Conservation (phyloP, 2,113 vertebrate species). For the Orcinus orca region DNA sequence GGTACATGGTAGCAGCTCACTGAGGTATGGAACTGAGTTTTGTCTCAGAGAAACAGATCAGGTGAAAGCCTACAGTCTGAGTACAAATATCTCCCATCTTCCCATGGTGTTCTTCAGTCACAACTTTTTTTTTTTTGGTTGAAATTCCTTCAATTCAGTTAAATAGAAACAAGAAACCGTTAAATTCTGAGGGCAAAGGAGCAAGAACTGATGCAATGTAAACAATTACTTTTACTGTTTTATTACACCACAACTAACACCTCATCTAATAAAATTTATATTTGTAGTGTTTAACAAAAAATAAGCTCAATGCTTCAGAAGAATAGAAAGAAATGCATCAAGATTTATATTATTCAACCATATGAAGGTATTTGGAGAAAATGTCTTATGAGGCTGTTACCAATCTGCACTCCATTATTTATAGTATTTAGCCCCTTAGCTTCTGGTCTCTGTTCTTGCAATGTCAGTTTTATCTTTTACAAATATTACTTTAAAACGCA, state of each 20-base stretch:
- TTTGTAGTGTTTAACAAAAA: neutral
- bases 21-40: neutral
- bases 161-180: neutral
- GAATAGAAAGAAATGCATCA: neutral
- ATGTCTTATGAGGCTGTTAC: neutral
- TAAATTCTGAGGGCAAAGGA: neutral
- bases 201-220: neutral
- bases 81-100: neutral
- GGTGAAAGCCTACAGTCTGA: neutral
- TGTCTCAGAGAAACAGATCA: neutral
- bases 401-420: neutral
- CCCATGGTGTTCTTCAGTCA: neutral
- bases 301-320: neutral
- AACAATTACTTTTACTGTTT: neutral
- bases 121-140: neutral
- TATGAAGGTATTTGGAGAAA: neutral
- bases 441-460: neutral
- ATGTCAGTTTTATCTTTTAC: neutral
- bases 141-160: neutral
- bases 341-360: neutral
- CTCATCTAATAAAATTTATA: neutral
- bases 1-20: neutral
- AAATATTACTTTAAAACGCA: neutral
- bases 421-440: neutral
- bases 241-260: neutral